Evolutionary conservation across 2,113 vertebrate genomes (phyloP).

Genomic region (Terrapene triunguis): DNA sequence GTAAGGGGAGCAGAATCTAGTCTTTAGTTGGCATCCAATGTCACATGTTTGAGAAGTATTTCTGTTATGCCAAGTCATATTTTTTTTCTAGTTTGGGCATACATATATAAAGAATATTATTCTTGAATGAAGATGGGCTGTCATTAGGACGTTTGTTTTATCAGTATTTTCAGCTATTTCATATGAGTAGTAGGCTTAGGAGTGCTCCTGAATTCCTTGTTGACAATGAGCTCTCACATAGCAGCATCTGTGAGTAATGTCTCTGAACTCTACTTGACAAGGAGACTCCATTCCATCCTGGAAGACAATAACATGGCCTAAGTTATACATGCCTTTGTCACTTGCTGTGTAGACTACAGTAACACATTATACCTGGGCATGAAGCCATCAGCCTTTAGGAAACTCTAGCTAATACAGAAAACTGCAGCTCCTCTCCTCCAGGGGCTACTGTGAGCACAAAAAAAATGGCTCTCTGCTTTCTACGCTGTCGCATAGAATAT

Average conservation of each 20-base stretch:
- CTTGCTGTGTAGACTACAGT: neutral
- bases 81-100: too few species aligned
- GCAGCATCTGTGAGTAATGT: neutral
- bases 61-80: neutral
- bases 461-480: neutral
- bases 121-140: neutral
- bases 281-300: neutral
- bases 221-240: neutral
- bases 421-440: neutral
- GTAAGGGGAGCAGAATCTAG: neutral
- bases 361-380: neutral
- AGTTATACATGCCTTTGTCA: neutral
- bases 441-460: neutral
- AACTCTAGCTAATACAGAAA: neutral
- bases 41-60: neutral
- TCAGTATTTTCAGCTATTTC: neutral
- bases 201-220: neutral
- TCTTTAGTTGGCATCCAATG: neutral
- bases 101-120: neutral
- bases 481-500: neutral
- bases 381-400: too few species aligned
- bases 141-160: neutral
- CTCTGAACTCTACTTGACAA: neutral
- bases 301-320: neutral
- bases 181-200: neutral